Percentiles rank a stretch among this genome's conserved stretches.
These are phyloP conservation scores for Daubentonia madagascariensis DNA, from an alignment of 2,113 vertebrate genomes.

Conservation along the genomic window DNA sequence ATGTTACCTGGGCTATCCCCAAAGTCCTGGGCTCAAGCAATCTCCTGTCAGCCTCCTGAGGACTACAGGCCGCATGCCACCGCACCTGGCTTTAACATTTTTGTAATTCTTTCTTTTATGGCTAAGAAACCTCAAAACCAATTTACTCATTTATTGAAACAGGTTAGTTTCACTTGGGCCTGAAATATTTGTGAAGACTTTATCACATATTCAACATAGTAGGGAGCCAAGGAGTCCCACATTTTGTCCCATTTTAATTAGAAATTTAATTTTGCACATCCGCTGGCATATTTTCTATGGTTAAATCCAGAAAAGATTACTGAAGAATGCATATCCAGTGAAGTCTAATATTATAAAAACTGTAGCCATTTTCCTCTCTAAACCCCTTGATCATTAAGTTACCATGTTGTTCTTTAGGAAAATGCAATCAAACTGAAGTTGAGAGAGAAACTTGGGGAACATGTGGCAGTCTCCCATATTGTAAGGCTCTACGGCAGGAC, in stretches of 20 bases:
- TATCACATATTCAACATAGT: background rate
- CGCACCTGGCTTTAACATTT: background rate
- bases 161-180: background rate
- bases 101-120: background rate
- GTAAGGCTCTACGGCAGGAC: slow-evolving; percentile 55
- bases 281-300: background rate
- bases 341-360: slow-evolving; percentile 31
- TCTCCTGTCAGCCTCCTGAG: too few species aligned
- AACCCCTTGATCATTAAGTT: background rate
- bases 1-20: too few species aligned
- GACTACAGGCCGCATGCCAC: too few species aligned
- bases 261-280: slow-evolving; percentile 16
- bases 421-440: background rate
- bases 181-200: background rate
- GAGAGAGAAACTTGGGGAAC: slow-evolving; percentile 36
- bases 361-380: background rate
- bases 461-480: slow-evolving; percentile 68
- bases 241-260: background rate
- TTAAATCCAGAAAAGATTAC: background rate
- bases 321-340: background rate
- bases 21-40: too few species aligned
- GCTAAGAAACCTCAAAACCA: background rate
- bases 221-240: background rate
- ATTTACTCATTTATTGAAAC: background rate
- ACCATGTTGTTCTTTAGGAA: background rate